Evolutionary conservation across 2,113 vertebrate species (phyloP).

Genomic region (Eulemur macaco): DNA sequence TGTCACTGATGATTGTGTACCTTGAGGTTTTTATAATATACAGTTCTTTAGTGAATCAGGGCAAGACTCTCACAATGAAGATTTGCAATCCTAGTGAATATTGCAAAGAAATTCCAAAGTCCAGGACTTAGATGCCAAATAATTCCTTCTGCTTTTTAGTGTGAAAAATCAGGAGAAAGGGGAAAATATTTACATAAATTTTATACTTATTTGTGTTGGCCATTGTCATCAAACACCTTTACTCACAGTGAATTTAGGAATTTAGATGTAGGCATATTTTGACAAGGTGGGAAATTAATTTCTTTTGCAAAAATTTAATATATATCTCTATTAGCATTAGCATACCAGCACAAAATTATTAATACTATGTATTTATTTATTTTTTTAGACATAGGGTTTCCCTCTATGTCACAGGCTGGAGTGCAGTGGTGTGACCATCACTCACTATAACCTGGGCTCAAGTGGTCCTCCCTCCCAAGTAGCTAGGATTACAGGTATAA

Average conservation of each 20-base stretch:
- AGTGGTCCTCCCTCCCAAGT: no score
- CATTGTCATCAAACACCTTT: conserved; percentile 9
- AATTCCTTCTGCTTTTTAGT: not conserved
- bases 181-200: not conserved
- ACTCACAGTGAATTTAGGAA: not conserved
- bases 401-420: no score
- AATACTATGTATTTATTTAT: not conserved
- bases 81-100: conserved; percentile 12
- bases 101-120: conserved; percentile 21
- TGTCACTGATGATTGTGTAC: not conserved
- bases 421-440: no score
- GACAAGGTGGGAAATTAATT: not conserved
- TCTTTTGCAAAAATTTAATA: not conserved
- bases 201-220: not conserved
- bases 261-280: conserved; percentile 23
- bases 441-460: no score
- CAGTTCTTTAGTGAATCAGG: not conserved
- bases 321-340: not conserved
- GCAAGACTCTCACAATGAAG: not conserved
- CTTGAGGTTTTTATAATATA: not conserved
- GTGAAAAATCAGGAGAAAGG: conserved; percentile 16
- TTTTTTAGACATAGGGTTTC: no score
- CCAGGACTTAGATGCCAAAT: not conserved
- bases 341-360: not conserved
- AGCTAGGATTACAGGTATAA: no score